Base-by-base conservation (phyloP, 2,113 vertebrate genomes). In the Miniopterus natalensis region DNA sequence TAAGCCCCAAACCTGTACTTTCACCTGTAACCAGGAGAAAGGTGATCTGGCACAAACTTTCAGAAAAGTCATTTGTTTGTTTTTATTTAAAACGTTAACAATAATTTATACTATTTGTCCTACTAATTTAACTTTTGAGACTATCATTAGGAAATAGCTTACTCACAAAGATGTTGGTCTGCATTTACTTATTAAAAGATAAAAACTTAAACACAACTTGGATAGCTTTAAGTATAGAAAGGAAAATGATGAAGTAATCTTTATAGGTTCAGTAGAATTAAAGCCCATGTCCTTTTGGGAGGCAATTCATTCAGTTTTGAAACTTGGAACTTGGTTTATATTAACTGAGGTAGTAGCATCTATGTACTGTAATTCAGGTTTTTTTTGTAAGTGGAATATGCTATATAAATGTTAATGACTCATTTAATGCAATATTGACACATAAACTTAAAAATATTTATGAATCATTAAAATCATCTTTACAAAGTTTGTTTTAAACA, bases 391-490 rank as follows among this genome's bases (percentile, higher is more conserved):
- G 31, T 70, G 25, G 53, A 77, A 84, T 70, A 68, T 57, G 59
- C 25, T 88, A 4, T 84, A 88, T 78, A 80, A 57, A 51, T 92
- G 51, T 53, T 84, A 84, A 88, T 85, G 90, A 77, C 42, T 93
- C 68, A 79, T 23, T 84, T 61, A 88, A 90, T 78, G 40, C 51
- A 83, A 17, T 88, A 68, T 57, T 59, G 74, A 8, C 49, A 42
- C 88, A 13, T 51, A 92, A 87, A 53, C 36, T 79, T 84, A 17
- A 92, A 66, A 88, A 70, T 75, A 89, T 47, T 81, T 70, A 40
- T 75, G 57, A 84, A 27, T 84, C 59, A 94, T 84, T 94, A 63
- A 77, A 90, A 79, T 84, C 61, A 9, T 31, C 40, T 94, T 93
- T 42, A 23, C 29, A 68, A 63, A 73, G 8, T 6, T 40, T 89